phyloP scores from a whole-genome alignment of 2,113 vertebrate genomes.

The Xerus inauris region DNA sequence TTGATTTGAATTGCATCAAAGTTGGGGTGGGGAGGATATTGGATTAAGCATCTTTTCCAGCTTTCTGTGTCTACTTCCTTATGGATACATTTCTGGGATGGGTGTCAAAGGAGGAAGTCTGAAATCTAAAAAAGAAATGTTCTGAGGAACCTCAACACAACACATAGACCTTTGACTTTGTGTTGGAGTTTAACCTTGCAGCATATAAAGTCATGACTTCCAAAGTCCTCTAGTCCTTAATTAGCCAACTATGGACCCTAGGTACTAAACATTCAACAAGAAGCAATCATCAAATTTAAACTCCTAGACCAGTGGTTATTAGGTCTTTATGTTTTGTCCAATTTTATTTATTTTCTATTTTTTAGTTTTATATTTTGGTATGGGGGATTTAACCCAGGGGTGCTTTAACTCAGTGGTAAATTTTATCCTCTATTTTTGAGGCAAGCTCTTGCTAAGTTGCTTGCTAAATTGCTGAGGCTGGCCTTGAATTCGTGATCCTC shows the following conservation, averaged over 20 bases:
- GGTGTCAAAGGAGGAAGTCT: background rate
- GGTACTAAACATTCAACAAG: background rate
- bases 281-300: background rate
- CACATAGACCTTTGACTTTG: background rate
- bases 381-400: too few relatives aligned
- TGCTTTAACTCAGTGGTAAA: too few relatives aligned
- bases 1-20: background rate
- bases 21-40: background rate
- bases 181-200: background rate
- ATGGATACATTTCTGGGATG: background rate
- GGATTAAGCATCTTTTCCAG: background rate
- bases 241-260: background rate
- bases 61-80: background rate
- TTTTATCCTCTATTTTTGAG: too few relatives aligned
- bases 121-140: background rate
- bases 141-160: background rate
- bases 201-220: background rate
- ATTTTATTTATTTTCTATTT: background rate
- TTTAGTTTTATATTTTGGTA: too few relatives aligned
- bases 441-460: too few relatives aligned
- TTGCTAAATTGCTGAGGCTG: too few relatives aligned
- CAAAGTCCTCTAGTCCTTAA: background rate
- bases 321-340: background rate
- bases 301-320: background rate
- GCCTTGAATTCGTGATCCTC: too few relatives aligned